phyloP scores from a whole-genome alignment of 2,113 vertebrate species.

The Nothobranchius kuhntae region DNA sequence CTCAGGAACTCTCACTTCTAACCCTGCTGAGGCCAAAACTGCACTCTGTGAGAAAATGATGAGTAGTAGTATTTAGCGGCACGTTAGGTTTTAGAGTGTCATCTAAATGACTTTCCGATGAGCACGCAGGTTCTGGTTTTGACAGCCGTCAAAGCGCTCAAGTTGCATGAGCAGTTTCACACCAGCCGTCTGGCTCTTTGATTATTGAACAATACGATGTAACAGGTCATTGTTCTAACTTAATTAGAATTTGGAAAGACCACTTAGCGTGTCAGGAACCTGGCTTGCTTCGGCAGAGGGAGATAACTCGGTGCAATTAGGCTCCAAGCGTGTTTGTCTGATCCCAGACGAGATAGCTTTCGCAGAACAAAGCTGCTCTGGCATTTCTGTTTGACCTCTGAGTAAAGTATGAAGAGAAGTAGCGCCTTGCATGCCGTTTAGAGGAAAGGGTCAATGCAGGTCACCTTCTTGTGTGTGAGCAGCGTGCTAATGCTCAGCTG shows the following conservation, averaged over 20 bases:
- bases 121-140: background rate
- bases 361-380: constrained; percentile 57
- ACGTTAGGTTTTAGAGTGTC: background rate
- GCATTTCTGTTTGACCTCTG: constrained; percentile 56
- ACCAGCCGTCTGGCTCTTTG: constrained; percentile 21
- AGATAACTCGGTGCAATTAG: constrained; percentile 21
- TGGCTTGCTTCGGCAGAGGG: constrained; percentile 17
- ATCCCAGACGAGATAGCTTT: constrained; percentile 36
- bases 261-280: background rate
- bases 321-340: constrained; percentile 4
- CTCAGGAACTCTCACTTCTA: constrained; percentile 40
- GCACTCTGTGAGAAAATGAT: constrained; percentile 13
- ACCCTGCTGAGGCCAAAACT: constrained; percentile 14
- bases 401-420: constrained; percentile 69
- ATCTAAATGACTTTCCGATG: background rate
- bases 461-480: constrained; percentile 16
- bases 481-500: background rate
- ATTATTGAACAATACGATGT: constrained; percentile 22
- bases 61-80: background rate
- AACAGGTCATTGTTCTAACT: constrained; percentile 11
- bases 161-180: constrained; percentile 10
- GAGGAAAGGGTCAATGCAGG: constrained; percentile 46
- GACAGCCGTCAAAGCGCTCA: constrained; percentile 10
- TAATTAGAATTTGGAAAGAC: constrained; percentile 39
- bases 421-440: constrained; percentile 52